These are phyloP conservation scores for zebrafish (Danio rerio) DNA, from an alignment of 2,113 vertebrate genomes.

Conservation along the genomic window GRCz12tu NC_133177.1:23238501-23239000, in stretches of 20 bases:
- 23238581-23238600: no score
- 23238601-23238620: background rate
- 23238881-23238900: slow-evolving; percentile 55
- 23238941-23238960: slow-evolving; percentile 85
- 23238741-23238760: background rate
- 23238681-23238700: background rate
- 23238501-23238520: no score
- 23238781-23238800: background rate
- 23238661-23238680: background rate
- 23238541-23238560: no score
- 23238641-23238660: background rate
- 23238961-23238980: slow-evolving; percentile 95
- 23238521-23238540: no score
- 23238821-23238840: slow-evolving; percentile 45
- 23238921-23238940: slow-evolving; percentile 76
- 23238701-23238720: background rate
- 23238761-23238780: background rate
- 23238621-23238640: background rate
- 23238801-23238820: slow-evolving; percentile 16
- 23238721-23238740: background rate
- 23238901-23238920: slow-evolving; percentile 33
- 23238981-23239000: slow-evolving; percentile 92
- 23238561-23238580: no score
- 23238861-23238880: slow-evolving; percentile 46
- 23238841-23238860: slow-evolving; percentile 42